phyloP scores from a whole-genome alignment of 2,888 invertebrate genomes.

The Bibio marci region DNA sequence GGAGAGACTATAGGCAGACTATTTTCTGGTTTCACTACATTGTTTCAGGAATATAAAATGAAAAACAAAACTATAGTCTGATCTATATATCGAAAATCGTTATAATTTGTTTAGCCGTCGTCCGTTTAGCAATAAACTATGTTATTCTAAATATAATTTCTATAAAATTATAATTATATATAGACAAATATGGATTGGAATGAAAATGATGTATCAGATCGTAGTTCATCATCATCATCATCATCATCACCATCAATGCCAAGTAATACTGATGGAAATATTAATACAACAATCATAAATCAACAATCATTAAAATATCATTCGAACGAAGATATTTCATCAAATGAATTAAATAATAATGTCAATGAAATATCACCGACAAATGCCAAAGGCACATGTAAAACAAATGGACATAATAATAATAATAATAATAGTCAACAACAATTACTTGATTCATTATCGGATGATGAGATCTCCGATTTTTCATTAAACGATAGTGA shows the following conservation, averaged over 20 bases:
- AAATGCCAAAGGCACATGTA: conserved; percentile 2
- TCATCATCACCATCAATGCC: conserved; percentile 6
- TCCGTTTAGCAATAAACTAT: too few relatives aligned
- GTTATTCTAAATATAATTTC: too few relatives aligned
- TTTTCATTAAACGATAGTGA: conserved; percentile 65
- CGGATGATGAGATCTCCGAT: conserved; percentile 33
- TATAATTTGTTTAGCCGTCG: too few relatives aligned
- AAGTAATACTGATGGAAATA: conserved; percentile 7
- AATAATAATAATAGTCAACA: conserved; percentile 6
- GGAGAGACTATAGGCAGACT: too few relatives aligned
- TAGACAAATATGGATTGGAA: conserved; percentile 8
- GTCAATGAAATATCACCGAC: conserved; percentile 3
- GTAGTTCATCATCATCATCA: conserved; percentile 9
- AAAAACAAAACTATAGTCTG: too few relatives aligned
- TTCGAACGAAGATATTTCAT: too few relatives aligned
- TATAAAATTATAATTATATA: too few relatives aligned
- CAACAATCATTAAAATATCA: not conserved
- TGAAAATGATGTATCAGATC: conserved; percentile 8
- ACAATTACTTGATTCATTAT: conserved; percentile 18
- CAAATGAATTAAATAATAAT: not conserved
- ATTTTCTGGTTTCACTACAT: too few relatives aligned
- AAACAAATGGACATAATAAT: conserved; percentile 15
- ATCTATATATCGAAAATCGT: too few relatives aligned
- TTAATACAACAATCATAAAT: conserved; percentile 2
- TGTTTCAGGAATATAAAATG: too few relatives aligned